Conservation (phyloP, 2,113 vertebrate species). For the Sinocyclocheilus rhinocerous region DNA sequence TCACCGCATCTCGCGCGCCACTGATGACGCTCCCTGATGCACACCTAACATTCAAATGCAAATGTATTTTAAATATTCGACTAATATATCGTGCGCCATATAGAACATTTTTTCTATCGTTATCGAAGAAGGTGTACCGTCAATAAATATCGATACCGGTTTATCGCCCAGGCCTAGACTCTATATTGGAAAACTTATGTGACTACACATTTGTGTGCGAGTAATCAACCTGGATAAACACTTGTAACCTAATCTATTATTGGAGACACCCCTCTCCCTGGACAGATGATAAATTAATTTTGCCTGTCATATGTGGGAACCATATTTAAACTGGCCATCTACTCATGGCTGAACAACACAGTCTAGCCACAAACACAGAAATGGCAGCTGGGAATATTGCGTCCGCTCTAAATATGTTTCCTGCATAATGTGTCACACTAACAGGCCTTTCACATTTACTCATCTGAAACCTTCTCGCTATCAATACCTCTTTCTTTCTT, state of each 20-base stretch:
- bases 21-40: too few relatives aligned
- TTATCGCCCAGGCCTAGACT: not conserved
- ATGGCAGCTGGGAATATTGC: not conserved
- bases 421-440: slow-evolving; percentile 4
- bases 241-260: slow-evolving; percentile 13
- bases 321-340: slow-evolving; percentile 11
- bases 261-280: not conserved
- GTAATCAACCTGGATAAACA: not conserved
- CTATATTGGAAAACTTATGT: not conserved
- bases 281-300: not conserved
- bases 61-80: too few relatives aligned
- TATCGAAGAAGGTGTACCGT: too few relatives aligned
- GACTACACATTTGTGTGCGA: not conserved
- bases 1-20: too few relatives aligned
- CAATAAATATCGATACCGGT: too few relatives aligned
- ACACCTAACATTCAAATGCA: too few relatives aligned
- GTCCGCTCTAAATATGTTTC: not conserved
- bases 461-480: not conserved
- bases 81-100: too few relatives aligned
- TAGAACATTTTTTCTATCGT: too few relatives aligned
- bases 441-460: not conserved
- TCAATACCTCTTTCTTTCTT: slow-evolving; percentile 13
- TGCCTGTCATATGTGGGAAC: not conserved
- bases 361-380: not conserved
- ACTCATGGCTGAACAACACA: not conserved